Evolutionary conservation across 1,140 invertebrate genomes (phyloP).

Genomic region (Drosophila obscura): DNA sequence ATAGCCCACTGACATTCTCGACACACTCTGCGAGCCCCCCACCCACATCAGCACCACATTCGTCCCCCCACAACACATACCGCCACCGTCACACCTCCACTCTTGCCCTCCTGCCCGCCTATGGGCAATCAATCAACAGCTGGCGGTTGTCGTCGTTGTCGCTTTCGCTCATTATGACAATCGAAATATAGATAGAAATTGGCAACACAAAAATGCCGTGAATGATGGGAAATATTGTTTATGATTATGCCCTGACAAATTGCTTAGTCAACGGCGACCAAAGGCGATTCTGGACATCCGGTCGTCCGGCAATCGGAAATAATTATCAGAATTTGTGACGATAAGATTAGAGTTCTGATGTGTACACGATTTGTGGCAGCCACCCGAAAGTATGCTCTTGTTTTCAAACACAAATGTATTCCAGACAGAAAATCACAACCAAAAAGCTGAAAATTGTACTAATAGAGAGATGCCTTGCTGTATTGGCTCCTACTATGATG

Average conservation of each 20-base stretch:
- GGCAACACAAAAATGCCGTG: constrained; percentile 7
- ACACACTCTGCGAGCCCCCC: no score
- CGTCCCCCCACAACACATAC: no score
- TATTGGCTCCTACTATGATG: no score
- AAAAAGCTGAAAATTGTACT: no score
- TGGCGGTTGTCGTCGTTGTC: constrained; percentile 18
- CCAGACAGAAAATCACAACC: no score
- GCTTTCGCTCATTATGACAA: constrained; percentile 53
- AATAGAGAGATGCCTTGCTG: no score
- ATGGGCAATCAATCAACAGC: constrained; percentile 75
- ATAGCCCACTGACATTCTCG: neutral
- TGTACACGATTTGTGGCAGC: constrained; percentile 13
- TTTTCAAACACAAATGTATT: neutral
- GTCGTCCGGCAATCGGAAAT: constrained; percentile 57
- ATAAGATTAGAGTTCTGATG: constrained; percentile 62
- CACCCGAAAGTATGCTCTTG: constrained; percentile 59
- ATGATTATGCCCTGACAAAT: constrained; percentile 49
- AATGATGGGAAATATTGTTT: constrained; percentile 35
- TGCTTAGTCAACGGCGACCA: constrained; percentile 44
- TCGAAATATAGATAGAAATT: constrained; percentile 36
- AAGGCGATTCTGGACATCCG: constrained; percentile 49
- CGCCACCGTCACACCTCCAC: neutral
- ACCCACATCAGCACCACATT: no score
- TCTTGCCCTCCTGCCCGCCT: constrained; percentile 3
- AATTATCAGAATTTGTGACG: constrained; percentile 64